These are phyloP conservation scores for Meandrina meandrites DNA, from an alignment of 92 coral and sea anemone species.

Conservation along the genomic window DNA sequence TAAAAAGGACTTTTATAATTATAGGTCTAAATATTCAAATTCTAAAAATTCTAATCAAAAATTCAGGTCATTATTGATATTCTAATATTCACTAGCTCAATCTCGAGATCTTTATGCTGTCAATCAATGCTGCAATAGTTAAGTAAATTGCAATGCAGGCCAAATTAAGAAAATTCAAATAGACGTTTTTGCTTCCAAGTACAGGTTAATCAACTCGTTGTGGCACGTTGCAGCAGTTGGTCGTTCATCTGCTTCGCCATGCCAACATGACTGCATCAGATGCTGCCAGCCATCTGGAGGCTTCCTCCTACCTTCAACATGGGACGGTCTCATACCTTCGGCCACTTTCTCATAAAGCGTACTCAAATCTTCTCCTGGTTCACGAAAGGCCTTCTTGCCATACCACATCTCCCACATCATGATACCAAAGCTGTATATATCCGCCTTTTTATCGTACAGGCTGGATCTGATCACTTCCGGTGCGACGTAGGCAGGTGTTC, in stretches of 20 bases:
- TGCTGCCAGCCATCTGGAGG: conserved; percentile 11
- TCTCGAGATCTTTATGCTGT: too few species aligned
- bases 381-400: conserved; percentile 23
- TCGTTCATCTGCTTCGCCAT: not conserved
- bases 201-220: not conserved
- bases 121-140: too few species aligned
- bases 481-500: conserved; percentile 33
- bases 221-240: conserved; percentile 13
- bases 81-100: too few species aligned
- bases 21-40: too few species aligned
- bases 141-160: too few species aligned
- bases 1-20: too few species aligned
- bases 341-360: not conserved
- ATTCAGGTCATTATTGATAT: too few species aligned
- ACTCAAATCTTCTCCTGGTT: conserved; percentile 19
- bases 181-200: not conserved
- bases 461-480: conserved; percentile 27
- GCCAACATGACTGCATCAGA: conserved; percentile 30
- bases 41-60: too few species aligned
- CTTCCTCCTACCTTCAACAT: not conserved
- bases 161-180: not conserved
- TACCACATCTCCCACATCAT: conserved; percentile 61
- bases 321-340: conserved; percentile 7
- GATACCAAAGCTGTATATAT: conserved; percentile 48
- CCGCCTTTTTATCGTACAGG: conserved; percentile 10